These are phyloP conservation scores for Oreochromis grahami DNA, from an alignment of 2,797 vertebrate genomes.

Conservation along the genomic window DNA sequence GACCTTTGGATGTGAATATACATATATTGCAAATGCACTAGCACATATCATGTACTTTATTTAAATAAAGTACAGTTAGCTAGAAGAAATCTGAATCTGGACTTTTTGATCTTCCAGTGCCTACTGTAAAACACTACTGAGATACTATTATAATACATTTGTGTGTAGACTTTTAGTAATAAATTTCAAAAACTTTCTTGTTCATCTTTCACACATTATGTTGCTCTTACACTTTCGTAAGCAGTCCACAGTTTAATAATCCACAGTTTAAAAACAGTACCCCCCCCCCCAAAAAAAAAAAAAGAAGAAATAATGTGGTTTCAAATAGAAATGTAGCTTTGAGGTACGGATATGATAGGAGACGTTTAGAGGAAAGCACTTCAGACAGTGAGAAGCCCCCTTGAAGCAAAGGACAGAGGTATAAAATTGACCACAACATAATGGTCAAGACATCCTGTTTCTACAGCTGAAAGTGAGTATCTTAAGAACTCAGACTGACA, in stretches of 20 bases:
- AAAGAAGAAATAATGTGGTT: background rate
- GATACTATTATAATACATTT: background rate
- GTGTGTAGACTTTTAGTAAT: background rate
- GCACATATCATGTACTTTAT: background rate
- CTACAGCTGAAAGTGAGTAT: background rate
- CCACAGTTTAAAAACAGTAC: background rate
- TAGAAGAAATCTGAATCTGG: background rate
- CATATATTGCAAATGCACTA: background rate
- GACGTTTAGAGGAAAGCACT: background rate
- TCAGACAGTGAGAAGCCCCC: conserved; percentile 2
- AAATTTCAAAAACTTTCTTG: background rate
- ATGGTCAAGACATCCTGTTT: conserved; percentile 2
- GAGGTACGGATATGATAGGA: background rate
- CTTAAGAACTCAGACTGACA: conserved; percentile 7
- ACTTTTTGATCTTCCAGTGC: accelerated
- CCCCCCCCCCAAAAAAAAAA: background rate
- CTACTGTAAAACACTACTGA: background rate
- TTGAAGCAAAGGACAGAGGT: background rate
- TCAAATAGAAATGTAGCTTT: background rate
- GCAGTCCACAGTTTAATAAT: background rate
- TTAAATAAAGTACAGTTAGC: background rate
- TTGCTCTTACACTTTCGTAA: background rate
- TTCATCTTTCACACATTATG: background rate
- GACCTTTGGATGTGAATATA: background rate
- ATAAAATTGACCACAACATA: conserved; percentile 14